phyloP scores from a whole-genome alignment of 2,888 invertebrate genomes.

The Gymnosoma rotundatum region DNA sequence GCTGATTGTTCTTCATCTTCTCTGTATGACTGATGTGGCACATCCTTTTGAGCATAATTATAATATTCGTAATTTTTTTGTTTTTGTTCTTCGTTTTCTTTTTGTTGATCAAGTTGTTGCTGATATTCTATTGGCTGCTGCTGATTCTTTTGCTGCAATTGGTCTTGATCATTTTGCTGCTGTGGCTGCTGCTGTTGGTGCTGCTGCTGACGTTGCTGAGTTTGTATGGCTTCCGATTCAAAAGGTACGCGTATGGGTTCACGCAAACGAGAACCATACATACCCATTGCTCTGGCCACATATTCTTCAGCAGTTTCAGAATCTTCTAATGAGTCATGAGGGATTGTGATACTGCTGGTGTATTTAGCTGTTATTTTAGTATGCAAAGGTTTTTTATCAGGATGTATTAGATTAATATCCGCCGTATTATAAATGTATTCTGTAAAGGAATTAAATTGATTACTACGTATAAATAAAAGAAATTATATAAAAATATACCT shows the following conservation, averaged over 20 bases:
- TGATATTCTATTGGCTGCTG: constrained; percentile 45
- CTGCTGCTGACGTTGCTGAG: constrained; percentile 49
- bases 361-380: constrained; percentile 72
- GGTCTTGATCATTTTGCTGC: constrained; percentile 41
- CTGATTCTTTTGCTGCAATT: constrained; percentile 44
- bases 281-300: constrained; percentile 80
- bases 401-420: constrained; percentile 79
- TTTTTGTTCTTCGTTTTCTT: constrained; percentile 48
- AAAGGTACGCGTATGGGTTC: constrained; percentile 74
- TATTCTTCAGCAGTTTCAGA: constrained; percentile 81
- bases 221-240: constrained; percentile 44
- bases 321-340: constrained; percentile 74
- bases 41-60: constrained; percentile 41
- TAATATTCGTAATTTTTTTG: constrained; percentile 54
- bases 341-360: constrained; percentile 69
- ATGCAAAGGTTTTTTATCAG: constrained; percentile 75
- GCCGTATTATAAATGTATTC: constrained; percentile 77
- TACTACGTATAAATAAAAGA: not conserved
- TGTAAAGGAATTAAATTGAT: constrained; percentile 38
- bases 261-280: constrained; percentile 76
- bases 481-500: constrained; percentile 28
- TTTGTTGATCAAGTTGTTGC: constrained; percentile 57
- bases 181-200: constrained; percentile 52
- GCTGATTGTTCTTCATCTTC: constrained; percentile 35
- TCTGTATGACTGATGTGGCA: constrained; percentile 24